A percentile compares a stretch with the other conserved stretches of the same genome.
Conservation (phyloP, 2,888 invertebrate genomes). For the Napeogenes inachia region DNA sequence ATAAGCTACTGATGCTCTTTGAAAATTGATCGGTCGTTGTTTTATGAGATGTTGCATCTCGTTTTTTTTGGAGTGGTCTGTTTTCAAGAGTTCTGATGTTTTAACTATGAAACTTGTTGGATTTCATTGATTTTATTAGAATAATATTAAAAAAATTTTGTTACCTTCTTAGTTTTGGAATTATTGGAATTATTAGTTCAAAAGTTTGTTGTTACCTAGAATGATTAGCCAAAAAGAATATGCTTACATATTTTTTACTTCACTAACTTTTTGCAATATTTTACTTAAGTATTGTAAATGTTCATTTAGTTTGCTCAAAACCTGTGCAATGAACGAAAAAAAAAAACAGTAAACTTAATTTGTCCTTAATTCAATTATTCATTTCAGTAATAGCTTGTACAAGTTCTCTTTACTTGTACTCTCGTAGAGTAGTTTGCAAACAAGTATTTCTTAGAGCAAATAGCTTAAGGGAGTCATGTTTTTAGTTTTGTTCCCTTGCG, state of each 20-base stretch:
- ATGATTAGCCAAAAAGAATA: too few relatives aligned
- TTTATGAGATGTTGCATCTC: slow-evolving; percentile 2
- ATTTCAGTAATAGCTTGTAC: too few relatives aligned
- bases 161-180: too few relatives aligned
- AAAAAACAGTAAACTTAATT: too few relatives aligned
- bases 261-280: neutral
- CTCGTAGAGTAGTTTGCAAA: slow-evolving; percentile 24
- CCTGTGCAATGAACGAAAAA: too few relatives aligned
- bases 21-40: slow-evolving; percentile 4
- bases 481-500: slow-evolving; percentile 26
- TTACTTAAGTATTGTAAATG: neutral
- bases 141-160: too few relatives aligned
- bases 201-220: too few relatives aligned
- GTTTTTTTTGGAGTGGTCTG: neutral
- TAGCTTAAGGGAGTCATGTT: slow-evolving; percentile 30
- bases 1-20: slow-evolving; percentile 22
- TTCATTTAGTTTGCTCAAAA: too few relatives aligned
- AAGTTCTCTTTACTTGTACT: slow-evolving; percentile 14
- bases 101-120: neutral
- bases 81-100: neutral
- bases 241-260: too few relatives aligned
- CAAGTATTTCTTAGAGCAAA: slow-evolving; percentile 28
- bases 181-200: too few relatives aligned
- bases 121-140: too few relatives aligned
- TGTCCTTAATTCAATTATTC: too few relatives aligned